Evolutionary conservation across 2,797 vertebrate species (phyloP).

Genomic region (Lagorchestes hirsutus): DNA sequence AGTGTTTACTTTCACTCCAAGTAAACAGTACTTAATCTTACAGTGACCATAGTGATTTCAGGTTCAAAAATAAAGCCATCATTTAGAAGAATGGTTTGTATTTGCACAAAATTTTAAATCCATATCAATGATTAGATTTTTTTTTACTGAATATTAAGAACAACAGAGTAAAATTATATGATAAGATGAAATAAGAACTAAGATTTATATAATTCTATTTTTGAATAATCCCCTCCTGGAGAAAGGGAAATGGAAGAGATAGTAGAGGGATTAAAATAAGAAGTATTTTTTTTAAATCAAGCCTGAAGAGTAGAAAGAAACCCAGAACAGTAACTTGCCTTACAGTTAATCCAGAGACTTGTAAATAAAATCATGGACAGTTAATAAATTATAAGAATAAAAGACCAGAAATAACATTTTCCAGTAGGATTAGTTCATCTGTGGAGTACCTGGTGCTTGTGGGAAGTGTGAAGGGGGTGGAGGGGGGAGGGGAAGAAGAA

Average conservation of each 20-base stretch:
- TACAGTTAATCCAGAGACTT: conserved; percentile 75
- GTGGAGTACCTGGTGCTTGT: conserved; percentile 87
- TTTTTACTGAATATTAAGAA: conserved; percentile 66
- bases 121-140: conserved; percentile 40
- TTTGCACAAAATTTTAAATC: conserved; percentile 43
- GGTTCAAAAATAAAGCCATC: conserved; percentile 43
- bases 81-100: conserved; percentile 16
- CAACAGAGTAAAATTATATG: conserved; percentile 69
- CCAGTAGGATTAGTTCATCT: conserved; percentile 93
- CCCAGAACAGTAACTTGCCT: conserved; percentile 68
- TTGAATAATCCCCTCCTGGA: conserved; percentile 67
- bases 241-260: conserved; percentile 50
- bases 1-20: conserved; percentile 18
- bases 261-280: conserved; percentile 57
- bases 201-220: conserved; percentile 71
- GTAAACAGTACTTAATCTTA: conserved; percentile 36
- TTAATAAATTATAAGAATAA: conserved; percentile 92
- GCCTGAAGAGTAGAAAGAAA: conserved; percentile 65
- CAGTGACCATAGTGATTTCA: conserved; percentile 33
- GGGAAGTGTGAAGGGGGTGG: conserved; percentile 82
- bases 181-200: conserved; percentile 70
- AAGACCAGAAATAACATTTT: conserved; percentile 94
- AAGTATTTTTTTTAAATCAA: conserved; percentile 23
- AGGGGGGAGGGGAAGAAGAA: conserved; percentile 79
- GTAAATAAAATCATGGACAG: conserved; percentile 87